These are phyloP conservation scores for Muscidifurax raptorellus DNA, from an alignment of 1,140 invertebrate species.

Conservation along the genomic window DNA sequence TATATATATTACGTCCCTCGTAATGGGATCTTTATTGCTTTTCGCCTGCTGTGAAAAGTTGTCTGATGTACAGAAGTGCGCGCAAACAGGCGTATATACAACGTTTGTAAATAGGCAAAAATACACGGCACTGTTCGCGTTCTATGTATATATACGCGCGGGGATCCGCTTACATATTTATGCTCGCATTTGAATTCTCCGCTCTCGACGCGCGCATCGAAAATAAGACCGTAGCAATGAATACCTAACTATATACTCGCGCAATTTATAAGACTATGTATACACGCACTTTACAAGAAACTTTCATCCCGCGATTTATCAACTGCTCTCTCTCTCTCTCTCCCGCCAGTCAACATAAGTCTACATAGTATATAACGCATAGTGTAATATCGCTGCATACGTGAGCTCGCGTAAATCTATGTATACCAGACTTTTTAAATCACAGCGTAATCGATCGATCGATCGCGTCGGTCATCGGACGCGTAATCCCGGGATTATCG, in stretches of 20 bases:
- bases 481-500: neutral
- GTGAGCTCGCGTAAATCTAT: neutral
- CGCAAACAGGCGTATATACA: too few species aligned
- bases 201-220: neutral
- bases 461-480: too few species aligned
- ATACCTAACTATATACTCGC: neutral
- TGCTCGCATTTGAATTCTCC: neutral
- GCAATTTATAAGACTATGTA: neutral
- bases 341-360: neutral
- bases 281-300: neutral
- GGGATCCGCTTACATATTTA: neutral
- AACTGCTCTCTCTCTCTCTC: neutral
- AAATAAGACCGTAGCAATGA: neutral
- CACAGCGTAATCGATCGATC: neutral
- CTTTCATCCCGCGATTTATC: slow-evolving; percentile 1
- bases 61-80: too few species aligned
- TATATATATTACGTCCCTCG: too few species aligned
- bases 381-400: neutral
- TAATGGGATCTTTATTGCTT: neutral
- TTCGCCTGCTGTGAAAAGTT: neutral
- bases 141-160: too few species aligned
- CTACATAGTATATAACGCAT: neutral
- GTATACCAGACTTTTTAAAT: too few species aligned
- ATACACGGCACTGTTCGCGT: too few species aligned
- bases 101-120: too few species aligned